Base-by-base conservation (phyloP, 2,888 invertebrate genomes). In the Hydrotaea diabolus region DNA sequence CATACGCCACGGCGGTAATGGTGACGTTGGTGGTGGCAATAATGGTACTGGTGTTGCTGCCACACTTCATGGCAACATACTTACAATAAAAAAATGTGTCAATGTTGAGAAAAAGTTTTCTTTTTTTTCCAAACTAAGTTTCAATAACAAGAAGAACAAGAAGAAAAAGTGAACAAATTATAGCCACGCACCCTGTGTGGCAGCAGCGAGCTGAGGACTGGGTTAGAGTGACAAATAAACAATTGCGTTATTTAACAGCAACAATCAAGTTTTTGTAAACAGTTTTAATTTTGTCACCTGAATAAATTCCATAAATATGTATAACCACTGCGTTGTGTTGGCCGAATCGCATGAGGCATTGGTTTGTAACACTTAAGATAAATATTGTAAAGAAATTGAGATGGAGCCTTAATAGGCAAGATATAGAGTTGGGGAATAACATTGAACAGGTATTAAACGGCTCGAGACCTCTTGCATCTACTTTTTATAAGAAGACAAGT, bases 71-170 rank as follows among this genome's bases (percentile, higher is more conserved):
- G 2, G 13, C n/a, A 49, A 49, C 49, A 13, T 2, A n/a, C n/a
- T n/a, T n/a, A 49, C 7, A 49, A 49, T 49, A 39, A 39, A 39
- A 49, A 36, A 55, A 72, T 36, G 64, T 80, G 76, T 80, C 76
- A 83, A 79, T 83, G 75, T 76, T 82, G 76, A 72, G 59, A 43
- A 49, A 36, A 76, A 39, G 64, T 46, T 73, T 74, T 49, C 9
- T 39, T 39, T 39, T 39, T 49, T 49, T n/a, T n/a, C n/a, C n/a
- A 49, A 49, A 49, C 1, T n/a, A 49, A 49, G 49, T 49, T 49
- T 49, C 15, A 49, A 39, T 39, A 49, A 49, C 49, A 49, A 49
- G 49, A 13, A 13, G 9, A 39, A 39, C 2, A 31, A 31, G 7
- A 31, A 31, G 7, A 31, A 31, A 4, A 2, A 31, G 7, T 7